Base-by-base conservation (phyloP, 2,113 vertebrate species). In the Chloebia gouldiae region DNA sequence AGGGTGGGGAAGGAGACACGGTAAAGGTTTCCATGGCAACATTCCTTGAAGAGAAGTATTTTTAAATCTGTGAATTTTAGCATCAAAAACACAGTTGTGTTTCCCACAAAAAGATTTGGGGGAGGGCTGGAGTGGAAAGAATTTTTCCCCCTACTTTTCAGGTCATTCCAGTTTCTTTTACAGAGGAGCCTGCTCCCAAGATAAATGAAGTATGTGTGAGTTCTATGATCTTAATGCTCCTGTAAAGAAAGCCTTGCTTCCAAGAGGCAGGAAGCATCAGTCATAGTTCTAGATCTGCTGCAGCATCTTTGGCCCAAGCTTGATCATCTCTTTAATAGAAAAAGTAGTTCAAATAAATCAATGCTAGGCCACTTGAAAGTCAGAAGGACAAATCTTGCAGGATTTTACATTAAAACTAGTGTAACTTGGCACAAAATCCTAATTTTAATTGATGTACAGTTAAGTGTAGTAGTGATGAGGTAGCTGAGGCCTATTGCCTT, bases 41-140 rank as follows among this genome's bases (percentile, higher is more conserved):
- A 91, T 97, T 96, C 86, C 96, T 97, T 95, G 88, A 96, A 98
- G 92, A 97, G 96, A 97, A 91, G 92, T 98, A 98, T 98, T 98
- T 98, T 98, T 98, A 98, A 98, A 97, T 97, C 96, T 96, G 85
- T 95, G 96, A 97, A 95, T 97, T 96, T 98, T 97, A 97, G 96
- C 93, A 96, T 97, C 97, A 96, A 96, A 97, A 97, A 95, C 97
- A 97, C 97, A 95, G 94, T 97, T 97, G 92, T 95, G 96, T 97
- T 95, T 97, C 79, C 92, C 90, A 97, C 95, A 96, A 95, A 93
- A 97, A 97, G 70, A 81, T 91, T 94, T 95, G 93, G 63, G 44
- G 92, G 92, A 93, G 88, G 75, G 64, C 50, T 96, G 78, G 81
- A 93, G 90, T 94, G 84, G 91, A 95, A 92, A 79, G 81, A 90